These are phyloP conservation scores for Limnephilus auricula DNA, from an alignment of 2,888 invertebrate genomes.

Conservation along the genomic window DNA sequence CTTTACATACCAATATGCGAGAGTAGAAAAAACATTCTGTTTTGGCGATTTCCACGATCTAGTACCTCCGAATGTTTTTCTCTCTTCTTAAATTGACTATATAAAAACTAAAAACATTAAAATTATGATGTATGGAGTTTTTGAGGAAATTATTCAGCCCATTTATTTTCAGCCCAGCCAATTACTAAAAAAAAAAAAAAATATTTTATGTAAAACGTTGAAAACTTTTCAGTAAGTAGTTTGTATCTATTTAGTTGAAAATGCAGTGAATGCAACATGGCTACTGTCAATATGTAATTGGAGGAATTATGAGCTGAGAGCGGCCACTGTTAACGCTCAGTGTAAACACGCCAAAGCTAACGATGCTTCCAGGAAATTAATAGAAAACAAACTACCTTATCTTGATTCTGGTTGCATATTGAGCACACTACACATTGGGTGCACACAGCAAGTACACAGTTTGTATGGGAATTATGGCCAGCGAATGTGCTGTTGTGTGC, in stretches of 20 bases:
- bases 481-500: not conserved
- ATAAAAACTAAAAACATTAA: not conserved
- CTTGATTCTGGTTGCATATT: constrained; percentile 28
- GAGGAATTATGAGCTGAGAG: not conserved
- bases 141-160: not conserved
- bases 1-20: too few relatives aligned
- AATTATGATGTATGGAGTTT: not conserved
- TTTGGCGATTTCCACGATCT: not conserved
- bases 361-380: constrained; percentile 34
- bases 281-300: not conserved
- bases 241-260: not conserved
- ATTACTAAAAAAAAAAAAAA: not conserved
- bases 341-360: constrained; percentile 10
- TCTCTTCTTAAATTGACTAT: not conserved
- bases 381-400: constrained; percentile 18
- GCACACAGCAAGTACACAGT: not conserved
- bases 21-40: too few relatives aligned
- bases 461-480: not conserved
- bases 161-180: too few relatives aligned
- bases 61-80: not conserved
- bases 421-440: not conserved
- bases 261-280: not conserved
- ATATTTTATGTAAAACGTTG: not conserved
- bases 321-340: not conserved
- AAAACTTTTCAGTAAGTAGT: not conserved